Base-by-base conservation (phyloP, 2,888 invertebrate genomes). In the Calephelis perditalis region DNA sequence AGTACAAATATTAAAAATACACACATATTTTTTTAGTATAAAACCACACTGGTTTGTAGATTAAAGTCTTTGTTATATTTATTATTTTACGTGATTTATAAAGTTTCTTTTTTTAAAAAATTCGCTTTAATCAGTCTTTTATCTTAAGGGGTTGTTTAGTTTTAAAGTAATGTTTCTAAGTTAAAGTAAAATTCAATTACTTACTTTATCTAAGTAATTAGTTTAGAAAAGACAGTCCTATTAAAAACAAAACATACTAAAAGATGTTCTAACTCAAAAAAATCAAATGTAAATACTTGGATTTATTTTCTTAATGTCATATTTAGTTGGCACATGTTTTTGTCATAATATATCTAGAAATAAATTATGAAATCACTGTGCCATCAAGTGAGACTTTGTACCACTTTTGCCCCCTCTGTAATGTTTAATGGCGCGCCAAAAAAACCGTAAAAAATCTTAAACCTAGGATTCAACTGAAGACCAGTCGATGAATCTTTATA, bases 101-200 rank as follows among this genome's bases (percentile, higher is more conserved):
- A 71, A 73, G 73, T 77, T 73, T 73, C 65, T 70, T 64, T 63
- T 67, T 70, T 73, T 72, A 75, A 73, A 64, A 75, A 87, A 87
- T 86, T 87, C 86, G 86, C 84, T 86, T 85, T 82, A 78, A 81
- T 87, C 86, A 87, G 86, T 87, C 86, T 87, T 86, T 81, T 76
- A 71, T 70, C 69, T 70, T 72, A 68, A 72, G 68, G 72, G 70
- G 67, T 71, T 70, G 65, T 68, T 69, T 64, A 67, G 65, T 65
- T 67, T 61, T 62, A 66, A 65, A 64, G 52, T 35, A 68, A 61
- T 64, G 60, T 65, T 58, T 64, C 58, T 57, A 63, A 64, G 60
- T 60, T 11, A 26, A 55, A 45, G 10, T 36, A 40, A 56, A 59
- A 56, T 37, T 37, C 43, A 45, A 45, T 55, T 12, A 12, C 40